Conservation (phyloP, 2,797 vertebrate species). For the Gambelia wislizenii region DNA sequence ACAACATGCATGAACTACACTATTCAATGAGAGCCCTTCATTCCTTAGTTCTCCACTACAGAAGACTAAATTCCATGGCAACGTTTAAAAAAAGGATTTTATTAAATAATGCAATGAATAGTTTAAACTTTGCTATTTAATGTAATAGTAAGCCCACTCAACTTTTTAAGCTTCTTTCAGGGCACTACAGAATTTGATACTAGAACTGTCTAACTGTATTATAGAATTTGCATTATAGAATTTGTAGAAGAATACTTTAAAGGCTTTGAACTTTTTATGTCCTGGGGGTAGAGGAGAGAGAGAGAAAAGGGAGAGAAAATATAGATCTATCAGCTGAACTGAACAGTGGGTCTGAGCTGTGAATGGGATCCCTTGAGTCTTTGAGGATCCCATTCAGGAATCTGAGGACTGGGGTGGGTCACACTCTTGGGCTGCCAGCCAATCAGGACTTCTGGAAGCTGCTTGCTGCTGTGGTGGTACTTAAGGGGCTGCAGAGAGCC, state of each 20-base stretch:
- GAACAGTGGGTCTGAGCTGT: background rate
- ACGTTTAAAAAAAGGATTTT: constrained; percentile 15
- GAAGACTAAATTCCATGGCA: constrained; percentile 10
- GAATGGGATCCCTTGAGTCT: background rate
- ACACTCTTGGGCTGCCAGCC: too few relatives aligned
- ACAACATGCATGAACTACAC: background rate
- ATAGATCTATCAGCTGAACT: background rate
- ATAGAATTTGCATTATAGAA: constrained; percentile 20
- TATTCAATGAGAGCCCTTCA: background rate
- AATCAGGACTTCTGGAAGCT: too few relatives aligned
- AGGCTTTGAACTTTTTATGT: constrained; percentile 6
- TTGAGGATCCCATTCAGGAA: background rate
- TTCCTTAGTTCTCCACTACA: background rate
- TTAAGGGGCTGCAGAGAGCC: too few relatives aligned
- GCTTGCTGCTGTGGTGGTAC: too few relatives aligned
- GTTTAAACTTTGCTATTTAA: constrained; percentile 26
- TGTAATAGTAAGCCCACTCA: background rate
- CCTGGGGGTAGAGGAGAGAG: constrained; percentile 17
- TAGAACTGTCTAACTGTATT: constrained; percentile 8
- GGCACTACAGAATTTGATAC: constrained; percentile 2
- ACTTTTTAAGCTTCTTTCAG: constrained; percentile 17
- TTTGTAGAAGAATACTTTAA: constrained; percentile 7
- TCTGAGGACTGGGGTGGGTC: background rate
- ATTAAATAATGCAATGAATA: background rate
- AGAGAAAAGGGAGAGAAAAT: background rate